Conservation (phyloP, 2,888 invertebrate genomes). For the Himalopsyche japonica region DNA sequence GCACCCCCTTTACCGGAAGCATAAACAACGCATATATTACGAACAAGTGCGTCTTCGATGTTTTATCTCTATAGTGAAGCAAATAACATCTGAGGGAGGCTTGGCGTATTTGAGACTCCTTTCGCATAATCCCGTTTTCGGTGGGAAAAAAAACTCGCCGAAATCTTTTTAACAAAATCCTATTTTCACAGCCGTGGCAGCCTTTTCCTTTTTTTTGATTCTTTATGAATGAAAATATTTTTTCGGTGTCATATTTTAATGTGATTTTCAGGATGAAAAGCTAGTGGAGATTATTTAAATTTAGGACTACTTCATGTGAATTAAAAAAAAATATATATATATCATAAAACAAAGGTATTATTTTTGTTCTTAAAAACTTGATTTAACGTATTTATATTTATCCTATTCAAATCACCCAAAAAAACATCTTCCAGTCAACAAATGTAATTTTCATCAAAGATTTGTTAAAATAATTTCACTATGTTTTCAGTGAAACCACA, state of each 20-base stretch:
- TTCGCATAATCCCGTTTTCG: background rate
- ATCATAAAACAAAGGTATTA: too few relatives aligned
- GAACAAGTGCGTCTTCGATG: background rate
- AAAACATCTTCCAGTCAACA: too few relatives aligned
- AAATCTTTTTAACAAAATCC: background rate
- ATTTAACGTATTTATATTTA: too few relatives aligned
- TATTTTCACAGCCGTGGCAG: background rate
- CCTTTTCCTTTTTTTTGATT: background rate
- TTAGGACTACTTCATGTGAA: background rate
- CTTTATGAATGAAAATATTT: background rate
- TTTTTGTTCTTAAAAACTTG: too few relatives aligned
- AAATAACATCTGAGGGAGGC: background rate
- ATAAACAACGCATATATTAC: conserved; percentile 14
- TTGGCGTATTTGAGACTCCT: background rate
- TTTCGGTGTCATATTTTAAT: background rate
- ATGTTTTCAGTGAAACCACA: too few relatives aligned
- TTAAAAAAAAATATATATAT: too few relatives aligned
- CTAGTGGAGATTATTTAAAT: background rate
- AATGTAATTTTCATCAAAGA: too few relatives aligned
- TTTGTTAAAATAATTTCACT: too few relatives aligned
- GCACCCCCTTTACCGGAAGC: background rate
- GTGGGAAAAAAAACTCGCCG: background rate
- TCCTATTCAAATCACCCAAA: too few relatives aligned
- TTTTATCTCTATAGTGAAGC: background rate
- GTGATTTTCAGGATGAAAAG: background rate